Evolutionary conservation across 2,113 vertebrate genomes (phyloP).

Genomic region (Turdus rufiventris): DNA sequence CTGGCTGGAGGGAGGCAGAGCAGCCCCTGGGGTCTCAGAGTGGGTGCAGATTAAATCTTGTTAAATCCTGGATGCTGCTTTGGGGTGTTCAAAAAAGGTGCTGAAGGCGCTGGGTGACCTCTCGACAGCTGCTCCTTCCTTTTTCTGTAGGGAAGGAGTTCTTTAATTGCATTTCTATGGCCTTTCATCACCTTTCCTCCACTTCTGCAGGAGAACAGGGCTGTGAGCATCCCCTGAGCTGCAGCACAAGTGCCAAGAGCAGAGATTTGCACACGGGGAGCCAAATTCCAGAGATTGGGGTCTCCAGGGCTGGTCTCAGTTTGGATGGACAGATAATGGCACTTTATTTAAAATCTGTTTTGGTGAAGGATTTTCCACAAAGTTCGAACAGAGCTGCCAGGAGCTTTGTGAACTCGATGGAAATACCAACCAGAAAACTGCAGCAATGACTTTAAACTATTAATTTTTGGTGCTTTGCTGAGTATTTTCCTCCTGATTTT

Average conservation of each 20-base stretch:
- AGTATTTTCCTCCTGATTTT: not conserved
- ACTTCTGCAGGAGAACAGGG: not conserved
- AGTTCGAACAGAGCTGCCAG: not conserved
- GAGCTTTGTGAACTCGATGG: not conserved
- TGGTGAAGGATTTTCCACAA: not conserved
- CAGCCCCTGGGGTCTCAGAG: not conserved
- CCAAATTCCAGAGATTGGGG: not conserved
- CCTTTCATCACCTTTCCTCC: not conserved
- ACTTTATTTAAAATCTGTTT: not conserved
- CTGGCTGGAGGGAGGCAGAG: not conserved
- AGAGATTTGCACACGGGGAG: not conserved
- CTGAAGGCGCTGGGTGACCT: not conserved
- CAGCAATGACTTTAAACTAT: not conserved
- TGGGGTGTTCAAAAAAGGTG: not conserved
- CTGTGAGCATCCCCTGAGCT: not conserved
- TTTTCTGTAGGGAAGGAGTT: not conserved
- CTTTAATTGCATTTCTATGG: not conserved
- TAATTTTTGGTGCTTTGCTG: not conserved
- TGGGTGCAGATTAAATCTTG: not conserved
- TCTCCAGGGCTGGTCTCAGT: not conserved
- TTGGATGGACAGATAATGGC: not conserved
- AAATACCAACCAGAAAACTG: not conserved
- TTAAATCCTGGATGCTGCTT: fast-evolving
- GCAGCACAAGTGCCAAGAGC: not conserved
- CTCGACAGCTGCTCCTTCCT: not conserved